Base-by-base conservation (phyloP, 1,140 invertebrate genomes). In the Sitodiplosis mosellana region DNA sequence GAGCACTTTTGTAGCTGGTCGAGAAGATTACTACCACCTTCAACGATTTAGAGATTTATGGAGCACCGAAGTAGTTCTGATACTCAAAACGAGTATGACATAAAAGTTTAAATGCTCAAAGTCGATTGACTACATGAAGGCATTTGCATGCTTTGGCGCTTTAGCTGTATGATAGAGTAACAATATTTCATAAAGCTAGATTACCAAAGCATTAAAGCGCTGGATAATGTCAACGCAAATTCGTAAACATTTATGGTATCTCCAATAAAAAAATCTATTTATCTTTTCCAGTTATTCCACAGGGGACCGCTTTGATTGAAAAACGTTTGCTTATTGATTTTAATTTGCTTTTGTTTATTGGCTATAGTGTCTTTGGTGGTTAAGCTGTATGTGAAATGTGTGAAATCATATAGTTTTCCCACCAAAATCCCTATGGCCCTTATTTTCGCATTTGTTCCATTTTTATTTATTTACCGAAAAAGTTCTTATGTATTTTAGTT, bases 131-230 rank as follows among this genome's bases (percentile, higher is more conserved):
- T 27, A 27, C 27, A 27, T 27, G 27, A 27, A 27, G 27, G 27
- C 27, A 27, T 59, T 51, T 68, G 65, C 66, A 72, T 70, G 74
- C 87, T 90, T 89, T 90, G 87, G 87, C 85, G 83, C 83, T 88
- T 81, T 87, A 88, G 86, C 87, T 88, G 83, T 85, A 84, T 89
- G 86, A 88, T 75, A 73, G 69, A 65, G 64, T 57, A 58, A 38
- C 17, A 63, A 59, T 58, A 73, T 67, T 73, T 84, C 83, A 87
- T 86, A 87, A 82, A 85, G 83, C 84, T 87, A 84, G 78, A 85
- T 87, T 87, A 88, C 87, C 87, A 87, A 90, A 88, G 87, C 74
- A 80, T 68, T 68, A 68, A 66, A 64, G 34, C 14, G 44, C 47
- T 36, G 42, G 48, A n/a, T 22, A 53, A 19, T 37, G 21, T 19